Evolutionary conservation across 2,113 vertebrate genomes (phyloP).

Genomic region (Montifringilla adamsi): DNA sequence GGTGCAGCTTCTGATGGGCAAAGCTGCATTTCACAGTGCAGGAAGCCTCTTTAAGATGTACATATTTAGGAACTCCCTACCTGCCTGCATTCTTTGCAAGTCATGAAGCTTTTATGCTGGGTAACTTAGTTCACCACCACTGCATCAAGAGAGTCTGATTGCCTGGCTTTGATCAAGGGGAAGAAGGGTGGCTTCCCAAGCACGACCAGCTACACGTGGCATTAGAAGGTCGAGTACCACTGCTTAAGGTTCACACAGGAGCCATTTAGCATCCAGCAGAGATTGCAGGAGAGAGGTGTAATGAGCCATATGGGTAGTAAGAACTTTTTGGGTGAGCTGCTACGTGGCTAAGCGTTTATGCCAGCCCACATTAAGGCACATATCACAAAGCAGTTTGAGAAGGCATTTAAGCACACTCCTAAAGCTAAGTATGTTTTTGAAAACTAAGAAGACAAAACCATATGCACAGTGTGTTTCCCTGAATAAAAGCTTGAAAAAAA

Average conservation of each 20-base stretch:
- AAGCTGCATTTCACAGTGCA: not conserved
- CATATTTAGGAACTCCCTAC: not conserved
- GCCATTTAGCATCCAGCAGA: constrained; percentile 11
- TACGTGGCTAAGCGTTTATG: not conserved
- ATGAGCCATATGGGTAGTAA: constrained; percentile 25
- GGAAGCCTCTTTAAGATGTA: not conserved
- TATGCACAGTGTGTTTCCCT: not conserved
- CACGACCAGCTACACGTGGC: accelerated
- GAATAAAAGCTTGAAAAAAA: not conserved
- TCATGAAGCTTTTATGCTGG: not conserved
- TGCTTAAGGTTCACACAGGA: constrained; percentile 10
- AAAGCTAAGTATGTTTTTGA: constrained; percentile 1
- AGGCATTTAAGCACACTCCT: not conserved
- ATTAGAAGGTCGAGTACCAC: not conserved
- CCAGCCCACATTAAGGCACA: not conserved
- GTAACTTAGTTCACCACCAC: not conserved
- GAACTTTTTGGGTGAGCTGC: constrained; percentile 31
- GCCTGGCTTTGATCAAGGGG: not conserved
- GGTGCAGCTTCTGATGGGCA: not conserved
- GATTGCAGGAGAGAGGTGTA: constrained; percentile 4
- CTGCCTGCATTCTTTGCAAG: not conserved
- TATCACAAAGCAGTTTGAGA: constrained; percentile 26
- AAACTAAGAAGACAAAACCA: constrained; percentile 12
- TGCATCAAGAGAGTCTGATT: not conserved
- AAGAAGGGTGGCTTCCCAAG: not conserved